Evolutionary conservation across 1,140 invertebrate genomes (phyloP), one percentile per base, ranked within the genome.

Genomic region (Drosophila kurseongensis): DNA sequence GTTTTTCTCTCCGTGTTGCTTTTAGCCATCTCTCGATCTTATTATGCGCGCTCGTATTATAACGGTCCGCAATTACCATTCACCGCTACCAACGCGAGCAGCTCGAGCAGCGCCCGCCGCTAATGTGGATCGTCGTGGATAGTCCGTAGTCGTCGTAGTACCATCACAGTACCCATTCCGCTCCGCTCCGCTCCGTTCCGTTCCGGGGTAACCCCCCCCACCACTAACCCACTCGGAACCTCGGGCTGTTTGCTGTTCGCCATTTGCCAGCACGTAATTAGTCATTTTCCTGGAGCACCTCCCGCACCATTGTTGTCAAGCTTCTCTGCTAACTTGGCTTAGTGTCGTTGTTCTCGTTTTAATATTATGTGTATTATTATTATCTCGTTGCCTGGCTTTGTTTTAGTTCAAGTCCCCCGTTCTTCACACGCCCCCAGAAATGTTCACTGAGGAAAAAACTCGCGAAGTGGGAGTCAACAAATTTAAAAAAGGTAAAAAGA

Each of bases 31-130:
- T 58, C 69, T 68, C 45, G 69, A 68, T 78, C 83, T 88, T 83
- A 88, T 86, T 86, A 88, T 88, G 79, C 83, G 65, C 83, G 78
- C 83, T 86, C 79, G 83, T 61, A 88, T 83, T 79, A 82, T 88
- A 88, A 88, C 83, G 83, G 83, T 88, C 75, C 63, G 76, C 83
- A 83, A 88, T 88, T 88, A 88, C 83, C 83, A 88, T 88, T 88
- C 83, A 88, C 83, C 83, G 83, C 83, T 88, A 88, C 54, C 78
- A 86, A 86, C 13, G 71, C 77, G 47, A 66, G 52, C 59, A 75
- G 50, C 48, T 51, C 72, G 40, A 50, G 47, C 55, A 38, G 41
- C 73, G 78, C 69, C 63, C 62, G 66, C 75, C 52, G 67, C 84
- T 88, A 86, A 86, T 86, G 82, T 85, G 77, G 48, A 69, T 68